phyloP scores from a whole-genome alignment of 2,797 vertebrate species.

The Graptemys geographica region DNA sequence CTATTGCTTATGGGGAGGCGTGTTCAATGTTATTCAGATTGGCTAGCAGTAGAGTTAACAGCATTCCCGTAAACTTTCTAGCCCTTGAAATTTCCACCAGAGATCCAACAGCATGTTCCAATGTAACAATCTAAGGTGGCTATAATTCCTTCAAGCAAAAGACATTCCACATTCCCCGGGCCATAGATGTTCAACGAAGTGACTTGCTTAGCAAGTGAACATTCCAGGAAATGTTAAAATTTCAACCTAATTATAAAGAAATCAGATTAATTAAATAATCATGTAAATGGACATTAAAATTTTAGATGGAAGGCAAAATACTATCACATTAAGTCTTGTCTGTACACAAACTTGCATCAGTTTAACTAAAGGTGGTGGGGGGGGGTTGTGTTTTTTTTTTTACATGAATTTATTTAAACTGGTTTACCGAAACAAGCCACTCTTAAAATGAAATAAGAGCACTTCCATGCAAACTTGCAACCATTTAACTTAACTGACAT shows the following conservation, averaged over 20 bases:
- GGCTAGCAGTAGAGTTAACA: conserved; percentile 21
- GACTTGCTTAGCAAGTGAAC: conserved; percentile 68
- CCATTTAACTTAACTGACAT: not conserved
- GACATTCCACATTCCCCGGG: conserved; percentile 63
- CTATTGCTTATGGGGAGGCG: not conserved
- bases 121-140: conserved; percentile 67
- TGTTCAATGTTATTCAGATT: conserved; percentile 19
- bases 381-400: not conserved
- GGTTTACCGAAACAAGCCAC: not conserved
- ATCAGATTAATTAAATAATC: conserved; percentile 69
- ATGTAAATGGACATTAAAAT: conserved; percentile 57
- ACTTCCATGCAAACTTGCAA: not conserved
- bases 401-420: conserved; percentile 16
- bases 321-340: not conserved
- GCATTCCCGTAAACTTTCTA: conserved; percentile 6
- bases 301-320: conserved; percentile 62
- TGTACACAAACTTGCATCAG: not conserved
- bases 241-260: conserved; percentile 77
- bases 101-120: conserved; percentile 64
- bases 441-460: not conserved
- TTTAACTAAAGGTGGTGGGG: conserved; percentile 1
- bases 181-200: conserved; percentile 60
- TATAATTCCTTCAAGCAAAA: conserved; percentile 63
- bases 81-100: conserved; percentile 56
- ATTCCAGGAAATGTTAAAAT: conserved; percentile 67